These are phyloP conservation scores for Chaetura pelagica DNA, from an alignment of 2,113 vertebrate genomes.

Conservation along the genomic window DNA sequence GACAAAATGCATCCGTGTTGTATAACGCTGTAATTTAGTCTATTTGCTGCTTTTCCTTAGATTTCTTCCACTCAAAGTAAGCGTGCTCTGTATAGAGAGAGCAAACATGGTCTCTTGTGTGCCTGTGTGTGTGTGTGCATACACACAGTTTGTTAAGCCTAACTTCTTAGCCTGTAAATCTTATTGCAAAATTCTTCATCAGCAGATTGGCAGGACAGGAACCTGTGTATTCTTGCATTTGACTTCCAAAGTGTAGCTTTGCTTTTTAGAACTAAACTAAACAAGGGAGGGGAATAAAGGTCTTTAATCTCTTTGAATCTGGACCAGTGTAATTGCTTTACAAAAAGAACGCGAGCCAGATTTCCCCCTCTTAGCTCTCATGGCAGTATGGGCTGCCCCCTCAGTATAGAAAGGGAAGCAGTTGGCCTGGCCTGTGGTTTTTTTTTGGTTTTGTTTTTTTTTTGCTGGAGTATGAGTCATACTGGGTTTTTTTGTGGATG, in stretches of 20 bases:
- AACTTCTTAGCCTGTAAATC: not conserved
- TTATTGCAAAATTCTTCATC: not conserved
- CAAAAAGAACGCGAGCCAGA: slow-evolving; percentile 1
- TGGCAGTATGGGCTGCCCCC: not conserved
- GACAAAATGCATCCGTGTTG: not conserved
- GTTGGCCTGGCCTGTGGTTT: not conserved
- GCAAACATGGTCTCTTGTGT: not conserved
- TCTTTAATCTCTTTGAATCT: slow-evolving; percentile 36
- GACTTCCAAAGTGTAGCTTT: slow-evolving; percentile 12
- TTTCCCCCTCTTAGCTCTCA: slow-evolving; percentile 24
- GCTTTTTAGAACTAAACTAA: not conserved
- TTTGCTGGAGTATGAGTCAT: slow-evolving; percentile 35
- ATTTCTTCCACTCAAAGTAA: not conserved
- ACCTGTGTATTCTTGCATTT: not conserved
- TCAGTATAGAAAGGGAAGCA: slow-evolving; percentile 21
- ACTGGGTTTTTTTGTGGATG: not conserved
- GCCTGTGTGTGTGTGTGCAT: not conserved
- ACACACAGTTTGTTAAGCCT: not conserved
- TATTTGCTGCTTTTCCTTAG: not conserved
- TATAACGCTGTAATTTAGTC: not conserved
- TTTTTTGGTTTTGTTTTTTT: not conserved
- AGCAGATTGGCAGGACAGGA: not conserved
- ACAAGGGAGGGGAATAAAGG: not conserved
- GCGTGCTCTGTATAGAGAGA: not conserved
- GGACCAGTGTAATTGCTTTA: slow-evolving; percentile 32